A percentile compares a stretch with the other conserved stretches of the same genome.
Evolutionary conservation across 2,888 invertebrate genomes (phyloP).

Genomic region (Eristalis arbustorum): DNA sequence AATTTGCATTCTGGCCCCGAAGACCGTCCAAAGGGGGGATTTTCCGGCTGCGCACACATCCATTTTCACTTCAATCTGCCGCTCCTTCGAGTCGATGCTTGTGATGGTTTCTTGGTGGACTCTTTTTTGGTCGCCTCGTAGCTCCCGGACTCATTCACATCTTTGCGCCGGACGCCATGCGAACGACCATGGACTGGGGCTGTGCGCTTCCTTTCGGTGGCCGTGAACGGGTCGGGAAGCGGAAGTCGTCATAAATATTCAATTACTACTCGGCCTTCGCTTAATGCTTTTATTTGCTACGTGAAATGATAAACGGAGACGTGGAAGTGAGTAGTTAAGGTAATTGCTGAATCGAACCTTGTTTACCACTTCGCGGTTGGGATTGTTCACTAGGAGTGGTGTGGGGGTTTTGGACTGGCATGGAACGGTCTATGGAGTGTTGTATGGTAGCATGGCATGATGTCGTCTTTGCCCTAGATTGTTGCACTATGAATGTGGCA

Average conservation of each 20-base stretch:
- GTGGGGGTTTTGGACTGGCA: no score
- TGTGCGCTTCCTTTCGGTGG: neutral
- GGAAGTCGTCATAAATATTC: slow-evolving; percentile 12
- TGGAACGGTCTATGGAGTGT: no score
- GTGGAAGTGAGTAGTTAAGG: neutral
- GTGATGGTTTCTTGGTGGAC: neutral
- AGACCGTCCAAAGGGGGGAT: neutral
- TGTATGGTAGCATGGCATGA: no score
- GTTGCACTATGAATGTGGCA: no score
- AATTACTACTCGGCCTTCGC: slow-evolving; percentile 12
- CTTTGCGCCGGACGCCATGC: neutral
- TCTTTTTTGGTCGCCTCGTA: neutral
- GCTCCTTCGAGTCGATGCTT: neutral
- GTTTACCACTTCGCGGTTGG: no score
- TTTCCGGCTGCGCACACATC: slow-evolving; percentile 13
- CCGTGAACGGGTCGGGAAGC: neutral
- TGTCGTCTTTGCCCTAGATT: no score
- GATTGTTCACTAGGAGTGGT: no score
- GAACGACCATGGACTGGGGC: neutral
- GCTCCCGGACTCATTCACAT: neutral
- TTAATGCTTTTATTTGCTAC: neutral
- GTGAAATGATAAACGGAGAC: neutral
- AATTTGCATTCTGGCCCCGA: slow-evolving; percentile 10
- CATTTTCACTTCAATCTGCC: slow-evolving; percentile 21
- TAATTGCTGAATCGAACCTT: neutral